Conservation (phyloP, 1,140 invertebrate genomes). For the Xylocopa sonorina region DNA sequence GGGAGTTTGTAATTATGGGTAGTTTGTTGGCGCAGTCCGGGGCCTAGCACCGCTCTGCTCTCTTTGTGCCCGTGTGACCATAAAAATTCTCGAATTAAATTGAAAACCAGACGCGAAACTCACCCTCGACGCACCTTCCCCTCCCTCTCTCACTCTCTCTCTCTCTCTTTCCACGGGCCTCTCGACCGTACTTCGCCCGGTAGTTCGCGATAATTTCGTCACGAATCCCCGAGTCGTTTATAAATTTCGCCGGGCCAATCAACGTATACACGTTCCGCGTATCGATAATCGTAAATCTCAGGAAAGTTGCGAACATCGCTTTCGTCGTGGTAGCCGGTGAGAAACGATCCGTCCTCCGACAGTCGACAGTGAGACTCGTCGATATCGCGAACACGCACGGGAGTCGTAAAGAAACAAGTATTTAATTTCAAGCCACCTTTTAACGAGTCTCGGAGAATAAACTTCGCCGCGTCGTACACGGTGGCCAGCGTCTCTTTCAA, state of each 20-base stretch:
- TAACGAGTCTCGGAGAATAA: slow-evolving; percentile 9
- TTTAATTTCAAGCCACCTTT: slow-evolving; percentile 27
- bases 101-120: slow-evolving; percentile 60
- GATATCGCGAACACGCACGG: neutral
- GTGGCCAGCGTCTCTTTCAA: neutral
- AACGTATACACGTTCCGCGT: neutral
- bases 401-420: neutral
- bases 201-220: neutral
- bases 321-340: neutral
- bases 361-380: neutral
- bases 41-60: slow-evolving; percentile 31
- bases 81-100: slow-evolving; percentile 77
- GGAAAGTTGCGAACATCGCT: neutral
- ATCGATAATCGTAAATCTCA: neutral
- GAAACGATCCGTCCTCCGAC: neutral
- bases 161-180: too few relatives aligned
- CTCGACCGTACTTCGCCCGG: neutral
- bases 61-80: slow-evolving; percentile 67
- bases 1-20: slow-evolving; percentile 81
- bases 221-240: neutral
- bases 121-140: neutral
- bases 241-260: neutral
- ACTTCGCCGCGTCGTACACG: neutral
- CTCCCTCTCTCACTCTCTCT: too few relatives aligned
- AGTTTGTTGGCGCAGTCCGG: slow-evolving; percentile 73